These are phyloP conservation scores for Anthonomus grandis DNA, from an alignment of 1,140 invertebrate genomes.

Conservation along the genomic window DNA sequence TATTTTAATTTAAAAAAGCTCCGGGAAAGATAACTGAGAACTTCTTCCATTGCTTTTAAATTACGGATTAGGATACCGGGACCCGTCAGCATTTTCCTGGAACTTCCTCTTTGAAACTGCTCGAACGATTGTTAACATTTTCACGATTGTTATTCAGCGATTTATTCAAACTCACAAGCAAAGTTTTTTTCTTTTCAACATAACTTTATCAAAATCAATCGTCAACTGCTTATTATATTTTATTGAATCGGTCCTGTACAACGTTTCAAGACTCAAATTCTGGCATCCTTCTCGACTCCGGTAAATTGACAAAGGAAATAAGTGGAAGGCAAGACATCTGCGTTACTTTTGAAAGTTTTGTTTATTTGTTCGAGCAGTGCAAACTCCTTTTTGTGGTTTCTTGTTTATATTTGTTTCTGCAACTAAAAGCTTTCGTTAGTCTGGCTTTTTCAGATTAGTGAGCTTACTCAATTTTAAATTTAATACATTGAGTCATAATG, in stretches of 20 bases:
- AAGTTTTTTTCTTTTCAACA: background rate
- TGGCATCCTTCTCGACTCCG: slow-evolving; percentile 9
- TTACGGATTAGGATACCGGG: slow-evolving; percentile 3
- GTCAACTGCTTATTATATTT: too few relatives aligned
- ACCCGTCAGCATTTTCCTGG: background rate
- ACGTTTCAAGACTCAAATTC: background rate
- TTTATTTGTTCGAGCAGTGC: slow-evolving; percentile 15
- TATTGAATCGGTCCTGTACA: background rate
- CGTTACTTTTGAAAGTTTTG: slow-evolving; percentile 21
- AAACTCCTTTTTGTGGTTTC: slow-evolving; percentile 11
- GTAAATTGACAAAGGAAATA: slow-evolving; percentile 24
- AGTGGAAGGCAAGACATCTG: slow-evolving; percentile 21
- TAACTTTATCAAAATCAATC: background rate
- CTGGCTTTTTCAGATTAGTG: too few relatives aligned
- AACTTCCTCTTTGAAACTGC: background rate
- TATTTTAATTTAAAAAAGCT: slow-evolving; percentile 23
- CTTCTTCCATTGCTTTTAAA: slow-evolving; percentile 4
- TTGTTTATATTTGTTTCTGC: slow-evolving; percentile 12
- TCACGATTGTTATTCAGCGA: background rate
- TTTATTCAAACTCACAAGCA: background rate
- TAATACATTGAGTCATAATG: too few relatives aligned
- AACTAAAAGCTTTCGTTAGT: slow-evolving; percentile 8
- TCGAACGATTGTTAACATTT: background rate
- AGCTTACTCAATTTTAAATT: too few relatives aligned
- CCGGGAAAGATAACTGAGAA: slow-evolving; percentile 9